Evolutionary conservation across 2,888 invertebrate species (phyloP).

Genomic region (Pandemis heparana): DNA sequence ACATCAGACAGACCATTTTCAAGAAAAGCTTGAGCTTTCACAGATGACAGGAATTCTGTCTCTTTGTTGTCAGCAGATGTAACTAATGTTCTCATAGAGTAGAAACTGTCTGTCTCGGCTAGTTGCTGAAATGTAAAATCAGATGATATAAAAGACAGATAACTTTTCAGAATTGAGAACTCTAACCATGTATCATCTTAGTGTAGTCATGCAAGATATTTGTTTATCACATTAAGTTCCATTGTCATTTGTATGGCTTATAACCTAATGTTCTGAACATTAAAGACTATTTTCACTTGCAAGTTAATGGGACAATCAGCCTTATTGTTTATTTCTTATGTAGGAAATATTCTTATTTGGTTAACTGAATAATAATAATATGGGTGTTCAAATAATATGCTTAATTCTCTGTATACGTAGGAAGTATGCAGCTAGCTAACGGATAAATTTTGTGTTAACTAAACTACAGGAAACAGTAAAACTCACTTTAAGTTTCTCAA

Average conservation of each 20-base stretch:
- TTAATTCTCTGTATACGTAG: not conserved
- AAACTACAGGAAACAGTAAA: slow-evolving; percentile 10
- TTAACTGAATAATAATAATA: no score
- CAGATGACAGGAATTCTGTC: slow-evolving; percentile 90
- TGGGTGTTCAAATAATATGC: no score
- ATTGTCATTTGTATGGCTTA: no score
- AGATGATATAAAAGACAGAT: not conserved
- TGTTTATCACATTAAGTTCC: no score
- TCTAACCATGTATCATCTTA: no score
- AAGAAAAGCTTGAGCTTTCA: slow-evolving; percentile 92
- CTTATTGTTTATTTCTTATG: no score
- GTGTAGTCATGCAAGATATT: no score
- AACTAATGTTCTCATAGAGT: slow-evolving; percentile 89
- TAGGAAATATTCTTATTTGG: no score
- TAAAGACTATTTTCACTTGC: no score
- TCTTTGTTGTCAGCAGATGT: slow-evolving; percentile 88
- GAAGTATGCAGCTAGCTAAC: not conserved
- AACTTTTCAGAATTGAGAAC: no score
- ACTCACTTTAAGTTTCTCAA: slow-evolving; percentile 84
- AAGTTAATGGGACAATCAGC: no score
- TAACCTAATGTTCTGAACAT: no score
- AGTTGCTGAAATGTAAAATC: slow-evolving; percentile 79
- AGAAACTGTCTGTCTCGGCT: slow-evolving; percentile 89
- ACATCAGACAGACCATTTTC: slow-evolving; percentile 92
- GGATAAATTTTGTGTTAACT: not conserved